These are phyloP conservation scores for Hylaeus anthracinus DNA, from an alignment of 1,140 invertebrate genomes.

Conservation along the genomic window DNA sequence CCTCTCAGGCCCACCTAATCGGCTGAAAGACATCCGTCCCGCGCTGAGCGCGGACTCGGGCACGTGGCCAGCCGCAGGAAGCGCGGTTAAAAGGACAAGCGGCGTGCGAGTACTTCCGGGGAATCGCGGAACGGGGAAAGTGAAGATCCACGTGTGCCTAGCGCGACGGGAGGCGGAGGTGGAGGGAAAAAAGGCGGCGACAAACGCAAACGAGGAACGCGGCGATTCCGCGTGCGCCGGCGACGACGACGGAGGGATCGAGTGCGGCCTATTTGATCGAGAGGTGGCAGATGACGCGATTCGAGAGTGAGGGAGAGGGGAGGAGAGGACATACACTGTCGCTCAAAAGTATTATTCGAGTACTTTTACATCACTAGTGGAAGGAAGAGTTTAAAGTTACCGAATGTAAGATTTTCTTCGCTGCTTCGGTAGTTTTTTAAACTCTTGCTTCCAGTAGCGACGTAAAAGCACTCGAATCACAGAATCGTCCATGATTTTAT, in stretches of 20 bases:
- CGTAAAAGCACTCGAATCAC: too few relatives aligned
- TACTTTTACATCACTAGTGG: too few relatives aligned
- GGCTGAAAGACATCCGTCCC: background rate
- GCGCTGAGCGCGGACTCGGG: background rate
- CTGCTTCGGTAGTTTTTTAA: too few relatives aligned
- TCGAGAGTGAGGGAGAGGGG: background rate
- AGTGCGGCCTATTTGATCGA: slow-evolving; percentile 35
- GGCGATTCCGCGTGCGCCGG: slow-evolving; percentile 14
- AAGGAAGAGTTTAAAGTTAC: too few relatives aligned
- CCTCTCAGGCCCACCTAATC: background rate
- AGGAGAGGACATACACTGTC: background rate
- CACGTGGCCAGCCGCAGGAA: too few relatives aligned
- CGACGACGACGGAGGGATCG: slow-evolving; percentile 22
- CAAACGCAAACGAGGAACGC: slow-evolving; percentile 14
- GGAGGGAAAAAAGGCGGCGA: slow-evolving; percentile 27
- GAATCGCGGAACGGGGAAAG: slow-evolving; percentile 40
- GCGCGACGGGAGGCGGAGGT: background rate
- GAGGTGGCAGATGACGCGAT: slow-evolving; percentile 10
- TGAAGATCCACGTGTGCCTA: slow-evolving; percentile 38
- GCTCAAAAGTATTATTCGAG: too few relatives aligned
- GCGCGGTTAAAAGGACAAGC: background rate
- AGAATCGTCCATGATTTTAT: too few relatives aligned
- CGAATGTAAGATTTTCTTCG: too few relatives aligned
- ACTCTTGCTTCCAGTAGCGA: too few relatives aligned
- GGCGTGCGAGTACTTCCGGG: slow-evolving; percentile 10